phyloP scores from a whole-genome alignment of 1,140 invertebrate species.

The Oreohelix idahoensis region DNA sequence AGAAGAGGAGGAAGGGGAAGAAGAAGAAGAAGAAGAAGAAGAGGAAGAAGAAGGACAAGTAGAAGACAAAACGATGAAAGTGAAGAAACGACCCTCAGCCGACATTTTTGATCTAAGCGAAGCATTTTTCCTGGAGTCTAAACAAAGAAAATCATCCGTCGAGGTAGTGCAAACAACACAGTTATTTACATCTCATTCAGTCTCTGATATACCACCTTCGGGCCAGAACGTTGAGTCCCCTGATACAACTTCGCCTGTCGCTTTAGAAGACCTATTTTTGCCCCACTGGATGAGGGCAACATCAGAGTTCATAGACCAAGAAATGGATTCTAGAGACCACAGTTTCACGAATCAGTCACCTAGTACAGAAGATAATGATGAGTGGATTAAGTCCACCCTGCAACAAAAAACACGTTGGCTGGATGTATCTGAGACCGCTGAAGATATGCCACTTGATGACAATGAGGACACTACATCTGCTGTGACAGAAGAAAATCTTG shows the following conservation, averaged over 20 bases:
- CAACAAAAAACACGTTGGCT: too few relatives aligned
- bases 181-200: not conserved
- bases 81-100: not conserved
- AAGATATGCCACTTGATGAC: too few relatives aligned
- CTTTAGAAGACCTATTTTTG: slow-evolving; percentile 15
- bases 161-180: not conserved
- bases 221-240: not conserved
- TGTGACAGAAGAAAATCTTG: too few relatives aligned
- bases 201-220: not conserved
- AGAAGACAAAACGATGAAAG: not conserved
- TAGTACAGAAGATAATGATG: not conserved
- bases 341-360: not conserved
- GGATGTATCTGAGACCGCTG: too few relatives aligned
- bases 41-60: too few relatives aligned
- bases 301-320: not conserved
- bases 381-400: not conserved
- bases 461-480: too few relatives aligned
- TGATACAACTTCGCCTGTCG: not conserved
- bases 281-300: slow-evolving; percentile 9
- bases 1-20: too few relatives aligned
- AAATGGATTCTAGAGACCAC: not conserved
- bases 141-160: not conserved
- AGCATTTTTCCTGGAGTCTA: not conserved
- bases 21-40: too few relatives aligned
- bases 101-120: not conserved